Percentiles rank a stretch among this genome's conserved stretches.
Evolutionary conservation across 2,797 vertebrate species (phyloP).

Genomic region (Eupleurogrammus muticus): DNA sequence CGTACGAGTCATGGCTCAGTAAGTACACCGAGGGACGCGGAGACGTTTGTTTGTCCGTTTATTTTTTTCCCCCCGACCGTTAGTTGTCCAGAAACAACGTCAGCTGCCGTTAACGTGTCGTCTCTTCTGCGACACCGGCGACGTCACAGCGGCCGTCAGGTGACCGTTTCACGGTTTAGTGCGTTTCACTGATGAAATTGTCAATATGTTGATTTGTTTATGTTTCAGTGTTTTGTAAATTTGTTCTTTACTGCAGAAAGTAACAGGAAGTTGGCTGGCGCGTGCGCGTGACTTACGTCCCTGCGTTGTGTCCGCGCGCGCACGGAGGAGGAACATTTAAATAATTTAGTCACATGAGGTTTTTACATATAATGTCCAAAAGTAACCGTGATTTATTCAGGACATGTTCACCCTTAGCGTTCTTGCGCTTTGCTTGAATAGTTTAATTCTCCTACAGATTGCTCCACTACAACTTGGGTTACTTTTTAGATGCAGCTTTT

Average conservation of each 20-base stretch:
- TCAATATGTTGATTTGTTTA: neutral
- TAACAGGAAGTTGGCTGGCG: slow-evolving; percentile 68
- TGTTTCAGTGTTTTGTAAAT: neutral
- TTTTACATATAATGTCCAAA: neutral
- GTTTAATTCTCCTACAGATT: no score
- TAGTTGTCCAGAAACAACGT: neutral
- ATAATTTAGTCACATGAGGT: neutral
- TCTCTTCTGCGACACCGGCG: no score
- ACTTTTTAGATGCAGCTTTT: no score
- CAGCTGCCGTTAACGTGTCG: neutral
- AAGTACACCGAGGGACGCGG: slow-evolving; percentile 35
- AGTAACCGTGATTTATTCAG: no score
- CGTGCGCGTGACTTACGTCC: slow-evolving; percentile 24
- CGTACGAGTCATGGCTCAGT: slow-evolving; percentile 79
- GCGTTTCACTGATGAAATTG: neutral
- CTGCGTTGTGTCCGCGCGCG: slow-evolving; percentile 18
- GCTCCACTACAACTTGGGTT: no score
- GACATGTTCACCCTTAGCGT: no score
- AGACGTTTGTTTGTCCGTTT: neutral
- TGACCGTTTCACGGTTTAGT: rapidly evolving
- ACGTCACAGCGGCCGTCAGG: no score
- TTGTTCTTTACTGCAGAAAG: slow-evolving; percentile 6
- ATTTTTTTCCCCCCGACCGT: neutral
- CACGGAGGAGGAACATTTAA: neutral
- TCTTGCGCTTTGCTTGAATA: no score